Evolutionary conservation across 2,113 vertebrate genomes (phyloP), one percentile per base, ranked within the genome.

Genomic region (Ceyx cyanopectus): DNA sequence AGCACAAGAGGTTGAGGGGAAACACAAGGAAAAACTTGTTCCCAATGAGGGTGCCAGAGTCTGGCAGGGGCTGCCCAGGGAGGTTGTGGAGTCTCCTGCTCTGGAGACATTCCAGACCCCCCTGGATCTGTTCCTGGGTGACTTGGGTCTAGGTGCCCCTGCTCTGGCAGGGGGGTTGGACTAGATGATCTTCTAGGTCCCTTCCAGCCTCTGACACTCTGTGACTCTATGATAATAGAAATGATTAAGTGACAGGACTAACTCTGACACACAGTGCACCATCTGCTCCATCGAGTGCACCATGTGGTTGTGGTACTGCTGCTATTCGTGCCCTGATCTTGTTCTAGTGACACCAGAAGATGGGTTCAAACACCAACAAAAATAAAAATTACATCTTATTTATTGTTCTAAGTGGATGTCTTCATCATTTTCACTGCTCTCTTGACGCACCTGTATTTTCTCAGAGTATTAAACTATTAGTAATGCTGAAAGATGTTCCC

Each of bases 291-390:
- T 72, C 0, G 0, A 72, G 43, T 53, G 26, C 37, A 91, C 79
- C 82, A 75, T 61, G 85, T 92, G 90, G 0, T 80, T 90, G 75
- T 87, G 69, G 51, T 68, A n/a, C 76, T 66, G 73, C 85, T 66
- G 68, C 68, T 90, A 41, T 82, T 90, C 2, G 0, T 87, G 79
- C 75, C 82, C 67, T 79, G 40, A 73, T 87, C 85, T 69, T 85
- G 61, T 88, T 94, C 90, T 85, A 83, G 83, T 81, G 86, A 37
- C 56, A 90, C 43, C 26, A 73, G 37, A 61, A 66, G 62, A n/a
- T 61, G 26, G n/a, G 85, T 90, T 68, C 10, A 45, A 77, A 77
- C 50, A 50, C 17, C 34, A 92, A 32, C 29, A 83, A 94, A 82
- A 88, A 48, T 58, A 20, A 30, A 90, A 93, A 43, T 8, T 21